Base-by-base conservation (phyloP, 2,888 invertebrate genomes). In the Panzeria rudis region DNA sequence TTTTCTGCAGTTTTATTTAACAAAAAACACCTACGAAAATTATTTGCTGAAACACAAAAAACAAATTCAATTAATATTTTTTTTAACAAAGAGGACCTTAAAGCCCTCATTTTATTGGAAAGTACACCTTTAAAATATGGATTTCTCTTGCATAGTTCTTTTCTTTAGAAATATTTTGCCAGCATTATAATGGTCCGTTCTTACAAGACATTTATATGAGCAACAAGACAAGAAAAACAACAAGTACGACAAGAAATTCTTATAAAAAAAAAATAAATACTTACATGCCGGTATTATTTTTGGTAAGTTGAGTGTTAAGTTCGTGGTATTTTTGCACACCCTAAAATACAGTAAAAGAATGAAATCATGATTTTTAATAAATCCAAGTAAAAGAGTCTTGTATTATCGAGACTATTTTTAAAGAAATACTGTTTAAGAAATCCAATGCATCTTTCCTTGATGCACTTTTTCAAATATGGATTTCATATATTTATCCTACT, bases 81-180 rank as follows among this genome's bases (percentile, higher is more conserved):
- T 62, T 72, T 59, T 72, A 56, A 71, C 52, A 50, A 77, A 69
- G 17, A 62, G 35, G 44, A 54, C 81, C 61, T 62, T 81, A 54
- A 76, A 76, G 76, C 82, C 82, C 62, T 68, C 62, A 82, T 82
- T 76, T 81, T 76, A 69, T 50, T 69, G n/a, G 56, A 38, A 82
- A 47, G 54, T 66, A 69, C 84, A 84, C 68, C 66, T 78, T 68
- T 73, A 61, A 81, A 69, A 72, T 38, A 80, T 44, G 32, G n/a
- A 62, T 17, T n/a, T 38, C 23, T 44, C 35, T 56, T 47, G 13
- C 32, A 20, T 68, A 52, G 47, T 71, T 76, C 59, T 80, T 73
- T 78, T 82, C 81, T 82, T 78, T 41, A 56, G 75, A 82, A 81
- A 78, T 82, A 78, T 85, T 85, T 85, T 85, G 78, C 81, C 81